Conservation (phyloP, 2,888 invertebrate species). For the Sialis lutaria region DNA sequence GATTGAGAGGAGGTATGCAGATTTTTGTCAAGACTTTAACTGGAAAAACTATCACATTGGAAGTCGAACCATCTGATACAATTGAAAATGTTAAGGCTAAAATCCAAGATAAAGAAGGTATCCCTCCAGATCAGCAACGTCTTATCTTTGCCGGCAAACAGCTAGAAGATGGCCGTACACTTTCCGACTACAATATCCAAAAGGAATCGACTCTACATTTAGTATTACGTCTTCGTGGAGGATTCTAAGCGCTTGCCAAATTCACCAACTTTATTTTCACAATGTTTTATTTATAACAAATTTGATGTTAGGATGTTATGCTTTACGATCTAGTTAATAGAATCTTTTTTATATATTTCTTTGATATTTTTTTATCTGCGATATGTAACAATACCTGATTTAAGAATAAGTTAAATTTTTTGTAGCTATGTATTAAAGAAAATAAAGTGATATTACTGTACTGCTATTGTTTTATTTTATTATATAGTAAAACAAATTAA, state of each 20-base stretch:
- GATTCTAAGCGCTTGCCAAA: conserved; percentile 43
- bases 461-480: no score
- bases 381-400: neutral
- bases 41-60: conserved; percentile 36
- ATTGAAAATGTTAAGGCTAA: conserved; percentile 40
- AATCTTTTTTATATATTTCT: neutral
- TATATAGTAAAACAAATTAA: no score
- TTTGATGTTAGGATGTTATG: neutral
- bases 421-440: no score
- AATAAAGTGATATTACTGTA: no score
- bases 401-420: neutral
- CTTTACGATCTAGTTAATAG: no score
- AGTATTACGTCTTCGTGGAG: conserved; percentile 63
- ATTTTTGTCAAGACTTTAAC: conserved; percentile 42
- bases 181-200: conserved; percentile 71
- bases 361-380: neutral
- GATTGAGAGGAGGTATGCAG: conserved; percentile 49
- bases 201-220: conserved; percentile 85
- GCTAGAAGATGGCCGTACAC: conserved; percentile 25
- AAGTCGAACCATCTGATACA: conserved; percentile 37
- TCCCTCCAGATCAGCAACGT: conserved; percentile 73
- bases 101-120: conserved; percentile 57
- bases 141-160: conserved; percentile 81
- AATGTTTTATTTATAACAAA: neutral
- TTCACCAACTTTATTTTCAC: conserved; percentile 19